These are phyloP conservation scores for Pristionchus maxplancki DNA, from an alignment of 2,888 invertebrate genomes.

Conservation along the genomic window DNA sequence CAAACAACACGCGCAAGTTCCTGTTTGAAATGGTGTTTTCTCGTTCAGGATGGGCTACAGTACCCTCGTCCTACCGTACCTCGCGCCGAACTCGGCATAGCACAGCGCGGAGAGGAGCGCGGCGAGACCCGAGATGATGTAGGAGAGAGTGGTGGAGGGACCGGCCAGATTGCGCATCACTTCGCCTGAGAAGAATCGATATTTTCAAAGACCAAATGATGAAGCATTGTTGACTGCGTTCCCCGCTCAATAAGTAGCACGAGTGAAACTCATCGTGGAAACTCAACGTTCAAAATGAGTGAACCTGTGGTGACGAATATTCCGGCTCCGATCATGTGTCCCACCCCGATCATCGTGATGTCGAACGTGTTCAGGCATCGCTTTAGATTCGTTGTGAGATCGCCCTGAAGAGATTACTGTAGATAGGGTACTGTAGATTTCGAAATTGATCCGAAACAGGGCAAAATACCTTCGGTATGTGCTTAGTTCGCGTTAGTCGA, in stretches of 20 bases:
- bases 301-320: conserved; percentile 87
- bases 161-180: conserved; percentile 90
- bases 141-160: conserved; percentile 88
- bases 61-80: conserved; percentile 55
- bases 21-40: not conserved
- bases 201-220: not conserved
- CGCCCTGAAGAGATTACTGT: conserved; percentile 46
- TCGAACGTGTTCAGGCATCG: conserved; percentile 60
- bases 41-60: not conserved
- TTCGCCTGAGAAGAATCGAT: conserved; percentile 82
- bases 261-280: not conserved
- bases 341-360: conserved; percentile 89
- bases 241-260: not conserved
- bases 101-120: conserved; percentile 87
- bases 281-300: not conserved
- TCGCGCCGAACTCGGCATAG: conserved; percentile 81
- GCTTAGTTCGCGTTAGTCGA: conserved; percentile 2
- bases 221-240: not conserved
- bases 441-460: not conserved
- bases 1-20: not conserved
- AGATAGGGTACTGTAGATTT: no score
- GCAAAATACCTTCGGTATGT: conserved; percentile 8
- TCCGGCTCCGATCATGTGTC: conserved; percentile 95
- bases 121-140: conserved; percentile 88
- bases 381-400: conserved; percentile 54